phyloP scores from a whole-genome alignment of 2,888 invertebrate species.

The Margaritifera margaritifera region DNA sequence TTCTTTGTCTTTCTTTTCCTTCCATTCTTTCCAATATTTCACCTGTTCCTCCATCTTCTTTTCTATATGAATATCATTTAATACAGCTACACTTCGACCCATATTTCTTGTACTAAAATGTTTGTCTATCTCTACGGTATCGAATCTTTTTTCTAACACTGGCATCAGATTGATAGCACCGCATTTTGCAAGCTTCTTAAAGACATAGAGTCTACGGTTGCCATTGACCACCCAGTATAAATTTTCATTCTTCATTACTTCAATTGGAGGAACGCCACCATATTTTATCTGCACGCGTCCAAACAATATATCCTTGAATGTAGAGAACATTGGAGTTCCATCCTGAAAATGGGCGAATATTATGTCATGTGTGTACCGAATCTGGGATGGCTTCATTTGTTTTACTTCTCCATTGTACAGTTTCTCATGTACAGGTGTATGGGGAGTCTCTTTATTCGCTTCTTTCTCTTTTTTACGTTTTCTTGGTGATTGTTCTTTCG shows the following conservation, averaged over 20 bases:
- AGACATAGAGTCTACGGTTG: conserved; percentile 34
- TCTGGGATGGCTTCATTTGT: conserved; percentile 33
- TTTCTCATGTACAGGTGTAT: conserved; percentile 3
- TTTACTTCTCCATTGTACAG: conserved; percentile 33
- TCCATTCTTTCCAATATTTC: conserved; percentile 34
- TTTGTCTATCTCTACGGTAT: conserved; percentile 42
- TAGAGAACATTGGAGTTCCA: conserved; percentile 30
- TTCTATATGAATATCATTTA: conserved; percentile 28
- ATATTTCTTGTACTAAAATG: conserved; percentile 35
- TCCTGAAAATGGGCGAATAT: conserved; percentile 38
- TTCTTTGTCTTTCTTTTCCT: conserved; percentile 9
- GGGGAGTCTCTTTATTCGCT: no score
- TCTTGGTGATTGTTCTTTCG: no score
- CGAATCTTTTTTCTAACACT: conserved; percentile 33
- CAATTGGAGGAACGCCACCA: conserved; percentile 34
- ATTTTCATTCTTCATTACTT: conserved; percentile 29
- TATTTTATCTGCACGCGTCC: conserved; percentile 27
- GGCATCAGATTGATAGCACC: conserved; percentile 36
- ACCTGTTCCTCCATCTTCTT: conserved; percentile 29
- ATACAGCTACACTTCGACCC: conserved; percentile 28
- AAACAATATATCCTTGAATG: conserved; percentile 31
- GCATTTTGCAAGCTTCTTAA: conserved; percentile 29
- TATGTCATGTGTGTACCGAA: conserved; percentile 38
- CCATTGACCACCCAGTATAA: conserved; percentile 41
- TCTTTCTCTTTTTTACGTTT: no score